phyloP scores from a whole-genome alignment of 2,888 invertebrate species.

The Heliconius cydno region DNA sequence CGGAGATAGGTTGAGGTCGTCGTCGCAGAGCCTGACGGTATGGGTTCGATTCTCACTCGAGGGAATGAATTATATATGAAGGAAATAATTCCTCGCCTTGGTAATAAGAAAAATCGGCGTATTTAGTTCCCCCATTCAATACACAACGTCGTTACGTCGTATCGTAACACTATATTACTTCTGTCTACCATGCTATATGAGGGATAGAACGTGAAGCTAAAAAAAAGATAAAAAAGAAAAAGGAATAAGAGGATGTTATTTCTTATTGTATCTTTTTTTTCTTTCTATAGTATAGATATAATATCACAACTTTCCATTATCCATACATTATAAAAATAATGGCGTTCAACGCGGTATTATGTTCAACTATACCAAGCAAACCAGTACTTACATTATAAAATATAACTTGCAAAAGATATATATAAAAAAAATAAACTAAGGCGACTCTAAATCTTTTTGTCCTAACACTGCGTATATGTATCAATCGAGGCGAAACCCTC shows the following conservation, averaged over 20 bases:
- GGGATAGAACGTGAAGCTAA: too few species aligned
- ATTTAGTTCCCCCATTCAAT: not conserved
- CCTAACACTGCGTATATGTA: conserved; percentile 56
- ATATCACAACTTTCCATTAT: too few species aligned
- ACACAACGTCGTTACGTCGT: not conserved
- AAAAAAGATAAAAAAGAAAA: too few species aligned
- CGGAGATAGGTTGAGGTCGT: not conserved
- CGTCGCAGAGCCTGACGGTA: not conserved
- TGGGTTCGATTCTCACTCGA: too few species aligned
- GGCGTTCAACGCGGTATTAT: too few species aligned
- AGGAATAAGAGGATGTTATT: too few species aligned
- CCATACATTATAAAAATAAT: too few species aligned
- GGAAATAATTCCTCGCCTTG: not conserved
- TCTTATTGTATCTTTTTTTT: too few species aligned
- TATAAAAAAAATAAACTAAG: not conserved
- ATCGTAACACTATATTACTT: not conserved
- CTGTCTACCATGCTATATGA: not conserved
- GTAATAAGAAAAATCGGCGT: not conserved
- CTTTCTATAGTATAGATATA: too few species aligned
- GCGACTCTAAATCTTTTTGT: conserved; percentile 5
- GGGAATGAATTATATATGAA: too few species aligned
- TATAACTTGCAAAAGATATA: not conserved
- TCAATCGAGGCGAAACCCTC: conserved; percentile 69
- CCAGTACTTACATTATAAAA: too few species aligned
- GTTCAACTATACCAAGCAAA: too few species aligned